Conservation (phyloP, 2,888 invertebrate species). For the Drosophila eohydei region DNA sequence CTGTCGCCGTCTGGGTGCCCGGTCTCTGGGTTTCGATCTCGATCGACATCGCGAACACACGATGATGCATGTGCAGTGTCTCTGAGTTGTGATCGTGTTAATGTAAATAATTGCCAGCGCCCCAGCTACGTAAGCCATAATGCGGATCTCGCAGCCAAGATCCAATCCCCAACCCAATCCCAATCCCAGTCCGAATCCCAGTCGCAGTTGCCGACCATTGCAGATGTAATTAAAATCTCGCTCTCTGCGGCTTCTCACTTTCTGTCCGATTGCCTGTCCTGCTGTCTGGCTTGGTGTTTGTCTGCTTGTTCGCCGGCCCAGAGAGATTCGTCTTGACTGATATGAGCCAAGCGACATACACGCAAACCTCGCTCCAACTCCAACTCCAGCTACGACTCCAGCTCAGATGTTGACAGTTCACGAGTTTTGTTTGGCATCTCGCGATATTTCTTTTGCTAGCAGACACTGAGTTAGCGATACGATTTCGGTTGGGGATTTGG, state of each 20-base stretch:
- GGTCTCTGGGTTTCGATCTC: constrained; percentile 51
- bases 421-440: constrained; percentile 68
- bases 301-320: constrained; percentile 61
- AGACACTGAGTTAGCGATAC: constrained; percentile 38
- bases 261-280: constrained; percentile 23
- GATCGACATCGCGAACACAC: constrained; percentile 76
- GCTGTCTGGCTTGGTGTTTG: constrained; percentile 46
- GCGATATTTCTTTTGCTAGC: constrained; percentile 52
- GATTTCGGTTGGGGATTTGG: constrained; percentile 16
- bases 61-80: constrained; percentile 83
- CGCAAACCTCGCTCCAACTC: constrained; percentile 62
- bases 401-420: constrained; percentile 70
- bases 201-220: constrained; percentile 48
- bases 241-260: constrained; percentile 69
- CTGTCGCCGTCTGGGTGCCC: constrained; percentile 42
- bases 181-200: constrained; percentile 15
- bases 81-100: constrained; percentile 84
- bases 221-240: constrained; percentile 82
- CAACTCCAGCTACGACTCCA: constrained; percentile 11
- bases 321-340: constrained; percentile 77
- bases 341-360: constrained; percentile 73
- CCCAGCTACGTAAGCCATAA: constrained; percentile 20
- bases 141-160: constrained; percentile 3
- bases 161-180: constrained; percentile 5
- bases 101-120: constrained; percentile 84